These are phyloP conservation scores for Seriola aureovittata DNA, from an alignment of 2,113 vertebrate species.

Conservation along the genomic window DNA sequence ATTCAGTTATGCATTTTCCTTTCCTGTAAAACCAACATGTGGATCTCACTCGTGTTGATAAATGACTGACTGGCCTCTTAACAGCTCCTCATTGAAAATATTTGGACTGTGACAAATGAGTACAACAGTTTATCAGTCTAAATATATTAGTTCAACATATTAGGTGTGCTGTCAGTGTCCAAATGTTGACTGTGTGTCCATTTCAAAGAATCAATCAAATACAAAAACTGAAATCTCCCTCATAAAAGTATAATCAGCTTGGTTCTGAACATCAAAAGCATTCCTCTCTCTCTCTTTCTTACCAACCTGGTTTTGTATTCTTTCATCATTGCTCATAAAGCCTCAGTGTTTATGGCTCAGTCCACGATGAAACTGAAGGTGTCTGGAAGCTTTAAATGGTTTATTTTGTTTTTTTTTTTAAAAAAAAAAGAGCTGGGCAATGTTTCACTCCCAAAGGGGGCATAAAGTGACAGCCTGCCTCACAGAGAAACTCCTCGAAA, in stretches of 20 bases:
- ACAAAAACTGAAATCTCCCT: not conserved
- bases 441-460: not conserved
- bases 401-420: constrained; percentile 26
- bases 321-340: constrained; percentile 51
- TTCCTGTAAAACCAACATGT: too few species aligned
- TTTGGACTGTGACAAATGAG: not conserved
- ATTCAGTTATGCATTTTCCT: not conserved
- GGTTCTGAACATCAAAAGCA: constrained; percentile 39
- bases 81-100: not conserved
- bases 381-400: constrained; percentile 26
- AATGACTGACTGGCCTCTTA: not conserved
- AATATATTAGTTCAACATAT: not conserved
- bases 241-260: constrained; percentile 19
- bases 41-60: too few species aligned
- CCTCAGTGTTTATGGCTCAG: constrained; percentile 16
- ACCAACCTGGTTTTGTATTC: constrained; percentile 14
- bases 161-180: not conserved
- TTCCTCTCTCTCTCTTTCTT: not conserved
- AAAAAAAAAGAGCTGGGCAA: not conserved
- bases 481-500: constrained; percentile 7
- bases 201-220: not conserved
- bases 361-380: constrained; percentile 36
- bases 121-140: not conserved
- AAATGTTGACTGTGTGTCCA: not conserved
- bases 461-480: constrained; percentile 21